phyloP scores from a whole-genome alignment of 2,113 vertebrate genomes.

The Epinephelus fuscoguttatus region DNA sequence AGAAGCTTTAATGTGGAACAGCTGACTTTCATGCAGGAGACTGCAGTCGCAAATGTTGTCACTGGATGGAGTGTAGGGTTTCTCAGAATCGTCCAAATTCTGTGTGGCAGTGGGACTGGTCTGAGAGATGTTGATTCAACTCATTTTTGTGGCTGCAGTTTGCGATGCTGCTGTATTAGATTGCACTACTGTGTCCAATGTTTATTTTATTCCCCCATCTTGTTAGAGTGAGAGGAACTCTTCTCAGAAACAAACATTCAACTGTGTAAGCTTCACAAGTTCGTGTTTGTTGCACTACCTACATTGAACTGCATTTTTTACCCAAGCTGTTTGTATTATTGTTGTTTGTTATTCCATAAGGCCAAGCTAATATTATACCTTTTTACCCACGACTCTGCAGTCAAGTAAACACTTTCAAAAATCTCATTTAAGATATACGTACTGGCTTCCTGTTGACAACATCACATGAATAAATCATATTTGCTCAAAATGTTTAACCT shows the following conservation, averaged over 20 bases:
- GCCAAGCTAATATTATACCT: conserved; percentile 20
- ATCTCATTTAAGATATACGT: conserved; percentile 39
- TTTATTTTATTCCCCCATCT: not conserved
- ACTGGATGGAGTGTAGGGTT: not conserved
- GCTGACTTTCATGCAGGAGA: not conserved
- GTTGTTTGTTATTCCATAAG: conserved; percentile 31
- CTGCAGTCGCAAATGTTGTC: not conserved
- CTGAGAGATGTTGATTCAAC: conserved; percentile 9
- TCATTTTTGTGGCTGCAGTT: not conserved
- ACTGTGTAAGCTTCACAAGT: not conserved
- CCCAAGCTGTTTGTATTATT: conserved; percentile 14
- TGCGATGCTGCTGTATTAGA: conserved; percentile 6
- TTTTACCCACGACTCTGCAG: conserved; percentile 34
- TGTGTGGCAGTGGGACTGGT: not conserved
- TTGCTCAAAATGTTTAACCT: conserved; percentile 51
- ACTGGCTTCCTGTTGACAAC: conserved; percentile 28
- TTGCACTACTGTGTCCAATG: too few relatives aligned
- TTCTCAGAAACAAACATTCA: conserved; percentile 19
- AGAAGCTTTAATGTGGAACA: not conserved
- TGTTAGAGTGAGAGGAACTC: not conserved
- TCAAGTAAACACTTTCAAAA: conserved; percentile 48
- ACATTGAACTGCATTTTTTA: conserved; percentile 36
- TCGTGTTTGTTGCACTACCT: conserved; percentile 9
- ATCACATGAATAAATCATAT: conserved; percentile 63
- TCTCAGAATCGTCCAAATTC: not conserved